Evolutionary conservation across 2,797 vertebrate species (phyloP), one percentile per base, ranked within the genome.

Genomic region (Enteromius thamalakanensis): DNA sequence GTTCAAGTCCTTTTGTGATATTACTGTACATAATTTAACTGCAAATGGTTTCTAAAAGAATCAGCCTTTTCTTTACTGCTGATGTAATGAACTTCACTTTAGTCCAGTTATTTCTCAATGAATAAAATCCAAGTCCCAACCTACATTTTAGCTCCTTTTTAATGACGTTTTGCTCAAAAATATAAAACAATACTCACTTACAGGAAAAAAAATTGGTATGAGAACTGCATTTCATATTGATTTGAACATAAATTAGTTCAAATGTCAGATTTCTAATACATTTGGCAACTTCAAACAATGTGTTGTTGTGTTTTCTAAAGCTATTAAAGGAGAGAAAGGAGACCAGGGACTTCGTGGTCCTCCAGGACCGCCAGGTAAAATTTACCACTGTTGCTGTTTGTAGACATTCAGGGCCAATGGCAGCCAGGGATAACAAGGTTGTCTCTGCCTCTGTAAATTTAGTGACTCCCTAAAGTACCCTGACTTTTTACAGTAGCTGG

Each of bases 271-370:
- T 26, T 65, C 15, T 45, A 19, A 70, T 60, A 26, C 2, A 26
- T 60, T 60, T 32, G 10, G 21, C 29, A 34, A 32, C 71, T 55
- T 34, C 34, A 1, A 53, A 60, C 4, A 68, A 32, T 64, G 17
- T 23, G 15, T 53, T 32, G 29, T 87, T 4, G 85, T 62, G 87
- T 78, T 76, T 69, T 84, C 74, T 87, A 9, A 70, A 94, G 94
- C 87, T 81, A 84, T 88, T 1, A 98, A 98, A 90, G 98, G 97
- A n/a, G 96, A 98, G 58, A 97, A 96, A 89, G 98, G 98, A 17
- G 97, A 98, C 0, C 84, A 51, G 49, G 94, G 95, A 1, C 79
- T 88, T 0, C 70, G 77, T 0, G 98, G 98, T 62, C 76, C 90
- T 11, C 95, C 96, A 0, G 98, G 98, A 29, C 90, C 93, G 0